Conservation (phyloP, 2,113 vertebrate species). For the Paraplagusia blochii region DNA sequence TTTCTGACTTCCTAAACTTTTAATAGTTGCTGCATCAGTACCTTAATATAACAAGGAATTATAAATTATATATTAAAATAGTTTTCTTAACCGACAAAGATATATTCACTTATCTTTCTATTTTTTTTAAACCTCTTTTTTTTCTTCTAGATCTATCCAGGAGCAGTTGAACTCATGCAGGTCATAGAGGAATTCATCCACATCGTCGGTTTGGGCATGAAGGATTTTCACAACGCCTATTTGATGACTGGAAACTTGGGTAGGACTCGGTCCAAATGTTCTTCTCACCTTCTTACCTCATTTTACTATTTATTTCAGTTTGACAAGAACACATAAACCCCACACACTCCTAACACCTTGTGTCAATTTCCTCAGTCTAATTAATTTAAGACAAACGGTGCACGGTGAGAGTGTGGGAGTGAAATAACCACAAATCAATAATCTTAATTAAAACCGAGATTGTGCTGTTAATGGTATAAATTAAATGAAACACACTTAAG, state of each 20-base stretch:
- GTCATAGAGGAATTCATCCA: constrained; percentile 99
- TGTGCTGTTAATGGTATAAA: constrained; percentile 65
- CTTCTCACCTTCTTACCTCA: not conserved
- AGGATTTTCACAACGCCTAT: constrained; percentile 99
- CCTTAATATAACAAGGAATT: too few relatives aligned
- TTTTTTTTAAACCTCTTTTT: constrained; percentile 6
- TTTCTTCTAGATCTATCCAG: constrained; percentile 88
- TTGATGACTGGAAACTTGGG: constrained; percentile 99
- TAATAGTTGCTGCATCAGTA: too few relatives aligned
- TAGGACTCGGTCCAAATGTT: constrained; percentile 75
- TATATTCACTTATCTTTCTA: constrained; percentile 15
- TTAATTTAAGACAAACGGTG: constrained; percentile 71
- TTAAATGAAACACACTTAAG: too few relatives aligned
- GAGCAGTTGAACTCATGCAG: constrained; percentile 98
- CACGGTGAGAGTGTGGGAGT: constrained; percentile 25
- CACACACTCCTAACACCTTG: constrained; percentile 39
- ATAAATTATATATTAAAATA: too few relatives aligned
- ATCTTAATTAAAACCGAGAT: constrained; percentile 68
- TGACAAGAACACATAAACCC: constrained; percentile 43
- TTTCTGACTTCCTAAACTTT: too few relatives aligned
- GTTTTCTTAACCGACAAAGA: too few relatives aligned
- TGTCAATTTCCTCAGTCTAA: constrained; percentile 59
- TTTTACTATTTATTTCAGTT: constrained; percentile 26
- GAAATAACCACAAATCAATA: constrained; percentile 69
- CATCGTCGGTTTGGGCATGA: constrained; percentile 98